Base-by-base conservation (phyloP, 2,797 vertebrate genomes). In the Ispidina lecontei region DNA sequence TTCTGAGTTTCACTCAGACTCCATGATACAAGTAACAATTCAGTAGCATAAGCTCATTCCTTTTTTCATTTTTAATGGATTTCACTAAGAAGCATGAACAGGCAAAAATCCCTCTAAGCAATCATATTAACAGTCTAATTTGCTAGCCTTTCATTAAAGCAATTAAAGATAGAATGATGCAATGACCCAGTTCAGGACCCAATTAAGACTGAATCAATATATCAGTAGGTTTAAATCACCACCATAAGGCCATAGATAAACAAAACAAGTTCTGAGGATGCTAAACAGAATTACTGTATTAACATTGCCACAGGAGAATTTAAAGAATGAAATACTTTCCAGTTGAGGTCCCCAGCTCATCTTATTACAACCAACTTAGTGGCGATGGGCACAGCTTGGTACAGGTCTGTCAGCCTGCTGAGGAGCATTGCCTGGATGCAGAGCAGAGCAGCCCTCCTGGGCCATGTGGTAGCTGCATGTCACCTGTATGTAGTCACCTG, bases 141-240 rank as follows among this genome's bases (percentile, higher is more conserved):
- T 94, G 33, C 64, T 86, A 90, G 77, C 86, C 68, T 93, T 91
- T 91, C 84, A 76, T 93, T 93, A 94, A 84, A 88, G 46, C 88
- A 94, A 93, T 94, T 95, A 95, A 91, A 86, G 83, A 75, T 49
- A 75, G 71, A 94, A 90, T 59, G 68, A 91, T 90, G 84, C 80
- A 89, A 25, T 87, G 93, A 93, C 91, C 84, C 68, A 82, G 71
- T 86, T 95, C 90, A 86, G 59, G 77, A 93, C 88, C 77, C 84
- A 94, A 56, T 93, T 95, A 94, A 90, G 80, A 79, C 44, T 37
- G 63, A 88, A 93, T 88, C 88, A 86, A 92, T 94, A 94, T 88
- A 90, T 95, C 86, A 88, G 79, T 84, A 86, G 49, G 80, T 90
- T 86, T 90, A 94, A 96, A 90, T 91, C 88, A 81, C 51, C 51